These are phyloP conservation scores for Trichonephila clavata DNA, from an alignment of 1,140 invertebrate genomes.

Conservation along the genomic window DNA sequence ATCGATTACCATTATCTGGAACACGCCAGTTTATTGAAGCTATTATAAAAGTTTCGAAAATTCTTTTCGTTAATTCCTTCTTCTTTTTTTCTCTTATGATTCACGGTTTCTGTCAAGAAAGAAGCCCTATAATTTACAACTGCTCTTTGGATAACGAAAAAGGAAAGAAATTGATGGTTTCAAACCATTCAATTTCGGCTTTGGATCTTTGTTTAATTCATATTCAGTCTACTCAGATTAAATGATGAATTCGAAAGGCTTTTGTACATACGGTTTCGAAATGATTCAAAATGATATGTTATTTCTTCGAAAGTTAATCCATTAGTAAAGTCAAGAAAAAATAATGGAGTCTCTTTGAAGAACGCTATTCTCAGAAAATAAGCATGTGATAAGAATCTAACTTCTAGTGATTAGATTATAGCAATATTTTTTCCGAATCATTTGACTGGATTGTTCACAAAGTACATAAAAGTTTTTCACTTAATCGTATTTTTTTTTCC, in stretches of 20 bases:
- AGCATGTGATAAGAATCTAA: too few species aligned
- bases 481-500: too few species aligned
- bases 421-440: too few species aligned
- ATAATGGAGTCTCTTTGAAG: too few species aligned
- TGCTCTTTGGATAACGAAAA: not conserved
- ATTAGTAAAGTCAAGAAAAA: not conserved
- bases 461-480: too few species aligned
- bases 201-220: not conserved
- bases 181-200: not conserved
- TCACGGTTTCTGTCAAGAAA: not conserved
- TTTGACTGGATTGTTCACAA: too few species aligned
- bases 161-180: not conserved
- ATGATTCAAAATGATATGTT: not conserved
- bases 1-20: slow-evolving; percentile 73
- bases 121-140: slow-evolving; percentile 60
- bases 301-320: not conserved
- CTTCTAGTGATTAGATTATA: too few species aligned
- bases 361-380: too few species aligned
- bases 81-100: slow-evolving; percentile 40
- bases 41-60: slow-evolving; percentile 49
- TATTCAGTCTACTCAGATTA: not conserved
- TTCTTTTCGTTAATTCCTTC: slow-evolving; percentile 33
- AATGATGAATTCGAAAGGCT: not conserved
- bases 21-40: slow-evolving; percentile 71
- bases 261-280: not conserved